Base-by-base conservation (phyloP, 2,797 vertebrate species). In the Onychomys torridus region DNA sequence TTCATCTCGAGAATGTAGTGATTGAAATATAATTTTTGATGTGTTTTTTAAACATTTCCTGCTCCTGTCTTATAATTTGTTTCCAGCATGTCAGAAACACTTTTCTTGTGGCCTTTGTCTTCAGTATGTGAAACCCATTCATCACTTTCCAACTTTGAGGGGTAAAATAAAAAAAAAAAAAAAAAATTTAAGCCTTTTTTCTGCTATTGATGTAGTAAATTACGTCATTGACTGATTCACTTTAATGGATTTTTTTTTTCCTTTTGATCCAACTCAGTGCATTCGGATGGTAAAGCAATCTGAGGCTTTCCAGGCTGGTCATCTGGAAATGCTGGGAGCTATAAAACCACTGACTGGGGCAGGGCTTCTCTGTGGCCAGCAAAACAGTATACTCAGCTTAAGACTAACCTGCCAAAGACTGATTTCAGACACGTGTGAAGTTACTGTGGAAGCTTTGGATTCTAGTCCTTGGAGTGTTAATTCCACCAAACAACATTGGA, bases 71-170 rank as follows among this genome's bases (percentile, higher is more conserved):
- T 93, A 82, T 97, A 96, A 98, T 97, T 97, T 96, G 91, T 97
- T 98, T 96, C 96, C 94, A 96, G 93, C 91, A 95, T 97, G 97
- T 94, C 97, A 43, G 94, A 97, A 97, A 76, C 71, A 40, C 57
- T 7, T 96, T 98, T 98, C 93, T 98, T 65, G 96, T 90, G 97
- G 97, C 9, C 13, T 97, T 97, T 97, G 86, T 96, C 89, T 97
- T 97, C 94, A 96, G 85, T 98, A 98, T 97, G 98, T 98, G 97
- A 96, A 96, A 95, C 94, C 96, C 98, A 98, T 99, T 99, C 97
- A 98, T 98, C 98, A 98, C 96, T 87, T 94, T 96, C 98, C 98
- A 96, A 95, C 29, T 93, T 89, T 83, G n/a, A 52, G 34, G 71
- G 71, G 46, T 92, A 95, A 97, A 98, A 76, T 69, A 25, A 76